A percentile compares a stretch with the other conserved stretches of the same genome.
phyloP scores from a whole-genome alignment of 2,888 invertebrate species.

The Nezara viridula region DNA sequence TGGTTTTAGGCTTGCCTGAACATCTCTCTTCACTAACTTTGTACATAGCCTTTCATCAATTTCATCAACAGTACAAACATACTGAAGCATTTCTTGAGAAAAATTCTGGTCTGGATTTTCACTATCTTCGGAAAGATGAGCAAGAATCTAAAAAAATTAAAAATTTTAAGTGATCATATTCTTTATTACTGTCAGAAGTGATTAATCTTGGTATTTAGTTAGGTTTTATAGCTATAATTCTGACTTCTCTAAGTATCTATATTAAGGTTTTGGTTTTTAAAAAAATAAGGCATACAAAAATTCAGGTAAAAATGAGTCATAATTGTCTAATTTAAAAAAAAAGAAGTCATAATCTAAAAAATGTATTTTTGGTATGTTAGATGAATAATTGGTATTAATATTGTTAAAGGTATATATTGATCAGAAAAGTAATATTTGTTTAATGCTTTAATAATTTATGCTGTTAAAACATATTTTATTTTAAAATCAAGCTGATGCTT shows the following conservation, averaged over 20 bases:
- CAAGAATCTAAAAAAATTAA: background rate
- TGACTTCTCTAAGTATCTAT: background rate
- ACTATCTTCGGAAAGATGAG: conserved; percentile 40
- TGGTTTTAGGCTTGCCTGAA: conserved; percentile 7
- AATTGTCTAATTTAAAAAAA: no score
- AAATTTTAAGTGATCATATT: background rate
- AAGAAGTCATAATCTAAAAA: no score
- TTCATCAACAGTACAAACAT: conserved; percentile 10
- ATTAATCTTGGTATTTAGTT: background rate
- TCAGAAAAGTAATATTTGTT: no score
- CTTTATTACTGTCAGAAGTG: background rate
- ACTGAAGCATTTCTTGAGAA: background rate
- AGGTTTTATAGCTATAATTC: background rate
- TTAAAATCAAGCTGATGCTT: no score
- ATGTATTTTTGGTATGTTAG: no score
- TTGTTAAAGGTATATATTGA: no score
- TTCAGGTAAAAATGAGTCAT: no score
- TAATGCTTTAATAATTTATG: no score
- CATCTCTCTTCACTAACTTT: background rate
- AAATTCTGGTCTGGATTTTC: background rate
- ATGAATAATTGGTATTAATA: no score
- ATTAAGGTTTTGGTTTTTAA: no score
- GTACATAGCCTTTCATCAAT: conserved; percentile 1
- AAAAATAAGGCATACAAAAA: no score
- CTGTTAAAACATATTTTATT: no score